Conservation (phyloP, 1,140 invertebrate genomes). For the Drosophila sp. region DNA sequence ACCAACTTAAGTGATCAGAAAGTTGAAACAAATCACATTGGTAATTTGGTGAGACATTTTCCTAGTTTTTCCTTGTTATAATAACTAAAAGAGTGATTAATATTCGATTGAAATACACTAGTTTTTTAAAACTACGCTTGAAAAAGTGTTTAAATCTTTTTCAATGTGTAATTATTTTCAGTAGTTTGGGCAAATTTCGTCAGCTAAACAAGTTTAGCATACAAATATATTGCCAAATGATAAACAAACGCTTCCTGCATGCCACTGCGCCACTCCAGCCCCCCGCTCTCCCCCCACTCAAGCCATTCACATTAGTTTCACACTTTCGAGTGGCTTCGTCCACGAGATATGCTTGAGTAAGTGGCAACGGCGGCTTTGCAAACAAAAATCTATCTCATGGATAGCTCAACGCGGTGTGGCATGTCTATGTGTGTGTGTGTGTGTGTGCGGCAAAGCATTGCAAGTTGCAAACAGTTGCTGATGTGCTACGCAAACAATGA, state of each 20-base stretch:
- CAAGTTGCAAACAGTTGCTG: conserved; percentile 67
- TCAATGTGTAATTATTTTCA: conserved; percentile 2
- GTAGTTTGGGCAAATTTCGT: not conserved
- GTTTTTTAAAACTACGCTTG: no score
- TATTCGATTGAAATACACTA: no score
- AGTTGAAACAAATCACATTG: no score
- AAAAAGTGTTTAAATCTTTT: no score
- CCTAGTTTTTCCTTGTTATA: no score
- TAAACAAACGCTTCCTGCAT: conserved; percentile 11
- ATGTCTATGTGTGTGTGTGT: conserved; percentile 31
- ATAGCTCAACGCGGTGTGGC: conserved; percentile 9
- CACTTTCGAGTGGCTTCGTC: conserved; percentile 51
- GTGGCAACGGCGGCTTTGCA: conserved; percentile 39
- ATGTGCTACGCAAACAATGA: conserved; percentile 78
- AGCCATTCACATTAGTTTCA: conserved; percentile 56
- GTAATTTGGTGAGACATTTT: no score
- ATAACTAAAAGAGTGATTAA: no score
- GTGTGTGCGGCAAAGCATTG: conserved; percentile 30
- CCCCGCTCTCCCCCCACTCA: not conserved
- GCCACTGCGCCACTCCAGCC: not conserved
- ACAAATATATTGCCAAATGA: conserved; percentile 10
- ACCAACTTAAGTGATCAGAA: no score
- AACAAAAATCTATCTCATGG: conserved; percentile 7
- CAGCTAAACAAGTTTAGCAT: conserved; percentile 4
- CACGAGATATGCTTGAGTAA: conserved; percentile 51